Base-by-base conservation (phyloP, 2,888 invertebrate species). In the Perizoma flavofasciatum region DNA sequence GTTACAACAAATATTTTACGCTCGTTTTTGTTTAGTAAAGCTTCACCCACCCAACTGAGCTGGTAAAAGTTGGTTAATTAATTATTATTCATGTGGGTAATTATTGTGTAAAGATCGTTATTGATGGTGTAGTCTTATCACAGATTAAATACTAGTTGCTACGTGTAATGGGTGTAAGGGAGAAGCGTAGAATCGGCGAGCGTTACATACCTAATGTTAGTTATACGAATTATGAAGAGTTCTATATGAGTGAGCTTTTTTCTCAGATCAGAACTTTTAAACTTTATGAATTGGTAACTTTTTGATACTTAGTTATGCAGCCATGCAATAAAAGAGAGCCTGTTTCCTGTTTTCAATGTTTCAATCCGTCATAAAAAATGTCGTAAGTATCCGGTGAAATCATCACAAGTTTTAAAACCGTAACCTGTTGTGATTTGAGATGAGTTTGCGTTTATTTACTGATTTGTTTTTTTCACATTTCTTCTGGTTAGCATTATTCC, bases 191-290 rank as follows among this genome's bases (percentile, higher is more conserved):
- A 74, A 65, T 69, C 77, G 79, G 74, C 68, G 72, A 81, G 76
- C 75, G 74, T 74, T 85, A 82, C 83, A 80, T 80, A n/a, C n/a
- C n/a, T n/a, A 75, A 74, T 77, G 83, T 74, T 87, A 84, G 86
- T 87, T 87, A 83, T 81, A 82, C 76, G 83, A 85, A 88, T 88
- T 86, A 82, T 81, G 81, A 72, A 81, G 79, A 81, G 80, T 82
- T 78, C 77, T 74, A 51, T 55, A 55, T 52, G 37, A 43, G 53
- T 46, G 75, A 81, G 78, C 82, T 82, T 78, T 78, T 80, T 66
- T 61, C 74, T 74, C 51, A 37, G 45, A 44, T 33, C 34, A 1
- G 51, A 55, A 47, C 51, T 60, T 55, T 45, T 55, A 50, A 43
- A 39, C 48, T 5, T 11, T 46, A 41, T 9, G 34, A 3, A 22